A percentile compares a stretch with the other conserved stretches of the same genome.
phyloP scores from a whole-genome alignment of 2,113 vertebrate genomes.

The Malaclemys terrapin region DNA sequence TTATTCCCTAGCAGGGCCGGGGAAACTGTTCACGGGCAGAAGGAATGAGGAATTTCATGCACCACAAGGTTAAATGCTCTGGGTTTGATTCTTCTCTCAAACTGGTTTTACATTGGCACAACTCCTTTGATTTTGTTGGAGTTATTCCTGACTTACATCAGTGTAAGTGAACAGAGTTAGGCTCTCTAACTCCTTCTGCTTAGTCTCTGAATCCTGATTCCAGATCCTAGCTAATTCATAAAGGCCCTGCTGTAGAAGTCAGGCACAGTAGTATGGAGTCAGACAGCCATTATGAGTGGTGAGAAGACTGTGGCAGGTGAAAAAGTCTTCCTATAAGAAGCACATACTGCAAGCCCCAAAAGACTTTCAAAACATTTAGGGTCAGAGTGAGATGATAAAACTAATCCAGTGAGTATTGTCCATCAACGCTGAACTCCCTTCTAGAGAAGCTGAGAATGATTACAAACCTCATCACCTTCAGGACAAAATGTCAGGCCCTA shows the following conservation, averaged over 20 bases:
- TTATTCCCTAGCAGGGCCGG: no score
- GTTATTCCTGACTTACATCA: neutral
- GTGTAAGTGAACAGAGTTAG: no score
- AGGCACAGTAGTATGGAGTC: neutral
- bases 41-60: neutral
- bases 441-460: neutral
- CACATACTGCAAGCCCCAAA: neutral
- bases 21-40: neutral
- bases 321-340: neutral
- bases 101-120: neutral
- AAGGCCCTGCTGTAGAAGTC: neutral
- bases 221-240: neutral
- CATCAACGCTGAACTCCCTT: neutral
- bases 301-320: neutral
- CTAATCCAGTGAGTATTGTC: neutral
- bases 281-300: neutral
- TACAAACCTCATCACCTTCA: neutral
- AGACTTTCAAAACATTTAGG: neutral
- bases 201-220: neutral
- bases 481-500: neutral
- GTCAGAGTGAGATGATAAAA: neutral
- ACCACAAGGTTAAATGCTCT: slow-evolving; percentile 1
- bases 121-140: neutral
- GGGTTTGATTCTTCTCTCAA: neutral
- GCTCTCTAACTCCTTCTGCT: no score